These are phyloP conservation scores for Cosmia trapezina DNA, from an alignment of 2,888 invertebrate genomes.

Conservation along the genomic window DNA sequence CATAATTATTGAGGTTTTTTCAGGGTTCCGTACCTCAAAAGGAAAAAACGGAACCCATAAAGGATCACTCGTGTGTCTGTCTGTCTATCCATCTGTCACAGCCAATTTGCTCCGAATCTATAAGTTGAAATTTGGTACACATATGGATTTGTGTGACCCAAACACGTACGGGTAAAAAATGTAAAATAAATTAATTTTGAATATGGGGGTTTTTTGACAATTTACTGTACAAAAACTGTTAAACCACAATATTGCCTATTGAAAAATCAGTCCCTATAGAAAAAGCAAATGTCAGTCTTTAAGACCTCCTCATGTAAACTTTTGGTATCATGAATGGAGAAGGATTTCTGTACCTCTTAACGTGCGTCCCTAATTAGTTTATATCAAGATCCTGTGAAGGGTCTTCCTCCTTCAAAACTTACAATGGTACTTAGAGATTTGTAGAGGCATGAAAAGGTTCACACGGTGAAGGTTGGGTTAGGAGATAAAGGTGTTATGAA, in stretches of 20 bases:
- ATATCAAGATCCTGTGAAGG: slow-evolving; percentile 41
- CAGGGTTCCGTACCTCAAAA: too few species aligned
- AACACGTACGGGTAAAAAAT: too few species aligned
- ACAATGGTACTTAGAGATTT: slow-evolving; percentile 46
- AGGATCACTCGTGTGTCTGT: too few species aligned
- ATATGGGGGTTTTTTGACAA: too few species aligned
- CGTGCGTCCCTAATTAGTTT: slow-evolving; percentile 44
- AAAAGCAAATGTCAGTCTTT: background rate
- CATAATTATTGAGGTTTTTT: background rate
- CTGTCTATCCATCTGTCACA: too few species aligned
- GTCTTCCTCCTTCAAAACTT: slow-evolving; percentile 37
- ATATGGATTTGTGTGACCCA: too few species aligned
- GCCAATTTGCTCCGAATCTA: too few species aligned
- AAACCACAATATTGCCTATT: background rate
- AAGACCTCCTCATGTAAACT: slow-evolving; percentile 13
- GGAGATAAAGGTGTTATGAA: slow-evolving; percentile 14
- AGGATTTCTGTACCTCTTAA: slow-evolving; percentile 23
- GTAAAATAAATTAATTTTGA: too few species aligned
- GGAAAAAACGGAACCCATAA: too few species aligned
- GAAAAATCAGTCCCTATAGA: background rate
- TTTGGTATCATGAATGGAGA: slow-evolving; percentile 18
- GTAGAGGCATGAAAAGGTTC: slow-evolving; percentile 51
- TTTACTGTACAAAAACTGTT: background rate
- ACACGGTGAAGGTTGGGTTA: slow-evolving; percentile 15
- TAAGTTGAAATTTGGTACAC: too few species aligned